Evolutionary conservation across 2,113 vertebrate species (phyloP), one percentile per base, ranked within the genome.

Genomic region (Struthidea cinerea): DNA sequence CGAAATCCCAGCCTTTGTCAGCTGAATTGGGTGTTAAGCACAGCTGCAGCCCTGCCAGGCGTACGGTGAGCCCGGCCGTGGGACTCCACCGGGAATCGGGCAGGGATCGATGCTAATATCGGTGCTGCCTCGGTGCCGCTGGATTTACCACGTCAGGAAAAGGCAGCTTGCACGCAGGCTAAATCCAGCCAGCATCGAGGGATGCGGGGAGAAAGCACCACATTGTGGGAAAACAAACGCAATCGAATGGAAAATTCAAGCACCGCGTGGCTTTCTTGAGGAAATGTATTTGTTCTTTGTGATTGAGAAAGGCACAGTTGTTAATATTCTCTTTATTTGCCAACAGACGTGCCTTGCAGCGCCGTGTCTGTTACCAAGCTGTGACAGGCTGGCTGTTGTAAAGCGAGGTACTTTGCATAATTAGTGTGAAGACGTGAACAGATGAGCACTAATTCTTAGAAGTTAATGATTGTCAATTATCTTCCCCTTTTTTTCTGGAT

Each of bases 381-480:
- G 85, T 55, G 88, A 79, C 90, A 92, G 82, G 50, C 75, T 22
- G 61, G 0, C 79, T 94, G 75, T 32, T 92, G 63, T 41, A 71
- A 56, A 79, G 90, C 65, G 37, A 84, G 71, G 55, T 42, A 1
- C 91, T 97, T 90, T 96, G 91, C 91, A 91, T 96, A 96, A 93
- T 90, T 73, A 85, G 39, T 77, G 53, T 37, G 79, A 80, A 93
- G 82, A 93, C 37, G 37, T 59, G 95, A 94, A 95, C 93, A 96
- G 91, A 89, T 91, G 94, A 96, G 84, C 78, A 2, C 74, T 87
- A 73, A 69, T 96, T 95, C 91, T 83, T 76, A 39, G 53, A 94
- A 93, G 78, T 93, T 95, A 95, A 94, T 93, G 93, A 69, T 59
- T 87, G 87, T 90, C 87, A 80, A 76, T 97, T 96, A 75, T 95